Percentiles rank a stretch among this genome's conserved stretches.
Conservation (phyloP, 2,888 invertebrate genomes). For the Nycteola revayana region DNA sequence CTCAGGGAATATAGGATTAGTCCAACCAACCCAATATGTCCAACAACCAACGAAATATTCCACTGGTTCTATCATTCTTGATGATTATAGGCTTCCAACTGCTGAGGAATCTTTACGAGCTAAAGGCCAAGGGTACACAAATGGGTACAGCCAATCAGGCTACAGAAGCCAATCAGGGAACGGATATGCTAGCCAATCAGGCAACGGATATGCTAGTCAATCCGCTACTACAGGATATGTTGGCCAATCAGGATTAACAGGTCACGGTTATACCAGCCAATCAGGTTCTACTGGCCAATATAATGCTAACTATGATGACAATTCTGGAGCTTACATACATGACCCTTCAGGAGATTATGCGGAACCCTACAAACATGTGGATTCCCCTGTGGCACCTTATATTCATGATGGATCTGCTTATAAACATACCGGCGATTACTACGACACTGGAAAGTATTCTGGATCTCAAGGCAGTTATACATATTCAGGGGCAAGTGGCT, state of each 20-base stretch:
- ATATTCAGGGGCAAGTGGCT: conserved; percentile 7
- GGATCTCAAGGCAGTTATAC: conserved; percentile 9
- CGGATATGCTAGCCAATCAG: conserved; percentile 10
- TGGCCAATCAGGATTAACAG: conserved; percentile 1
- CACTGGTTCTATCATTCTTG: conserved; percentile 68
- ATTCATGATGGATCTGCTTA: conserved; percentile 53
- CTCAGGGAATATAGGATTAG: conserved; percentile 46
- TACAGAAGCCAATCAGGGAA: conserved; percentile 1
- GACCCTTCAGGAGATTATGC: conserved; percentile 73
- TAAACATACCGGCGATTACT: conserved; percentile 50
- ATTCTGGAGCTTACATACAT: conserved; percentile 72
- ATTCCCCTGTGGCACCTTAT: conserved; percentile 60
- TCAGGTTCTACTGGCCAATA: conserved; percentile 32
- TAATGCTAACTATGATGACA: conserved; percentile 43
- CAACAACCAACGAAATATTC: conserved; percentile 51
- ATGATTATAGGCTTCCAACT: conserved; percentile 66
- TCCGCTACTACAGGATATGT: conserved; percentile 12
- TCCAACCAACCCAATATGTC: conserved; percentile 57
- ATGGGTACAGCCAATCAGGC: conserved; percentile 10
- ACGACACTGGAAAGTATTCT: conserved; percentile 42
- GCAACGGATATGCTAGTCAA: conserved; percentile 4
- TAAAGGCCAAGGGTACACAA: conserved; percentile 8
- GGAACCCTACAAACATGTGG: conserved; percentile 66
- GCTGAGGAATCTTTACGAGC: conserved; percentile 34
- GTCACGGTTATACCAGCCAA: conserved; percentile 6